Evolutionary conservation across 2,113 vertebrate species (phyloP).

Genomic region (Setophaga petechia): DNA sequence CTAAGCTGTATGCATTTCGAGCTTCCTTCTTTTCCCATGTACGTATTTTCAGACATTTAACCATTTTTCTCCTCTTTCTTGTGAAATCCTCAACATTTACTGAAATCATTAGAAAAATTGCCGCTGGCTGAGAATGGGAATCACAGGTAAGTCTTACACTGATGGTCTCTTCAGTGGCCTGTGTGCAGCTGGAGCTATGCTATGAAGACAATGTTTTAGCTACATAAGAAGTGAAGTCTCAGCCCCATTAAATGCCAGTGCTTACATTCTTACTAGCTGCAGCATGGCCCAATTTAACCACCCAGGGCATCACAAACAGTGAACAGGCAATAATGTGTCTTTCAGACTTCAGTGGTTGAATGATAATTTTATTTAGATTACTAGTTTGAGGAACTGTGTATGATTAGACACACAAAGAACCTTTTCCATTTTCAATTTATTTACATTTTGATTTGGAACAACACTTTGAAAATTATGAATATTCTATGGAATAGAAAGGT

Average conservation of each 20-base stretch:
- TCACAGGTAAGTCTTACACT: not conserved
- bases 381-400: not conserved
- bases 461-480: not conserved
- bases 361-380: not conserved
- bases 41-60: slow-evolving; percentile 33
- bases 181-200: not conserved
- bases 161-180: not conserved
- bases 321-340: not conserved
- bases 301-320: not conserved
- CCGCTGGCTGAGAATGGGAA: not conserved
- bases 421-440: not conserved
- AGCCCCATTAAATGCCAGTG: not conserved
- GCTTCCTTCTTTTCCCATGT: not conserved
- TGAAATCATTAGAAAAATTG: not conserved
- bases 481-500: not conserved
- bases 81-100: not conserved
- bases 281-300: not conserved
- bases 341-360: not conserved
- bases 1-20: slow-evolving; percentile 40
- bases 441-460: not conserved
- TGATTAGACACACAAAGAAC: not conserved
- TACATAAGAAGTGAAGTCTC: not conserved
- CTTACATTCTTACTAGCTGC: not conserved
- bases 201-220: not conserved
- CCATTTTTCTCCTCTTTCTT: not conserved